Percentiles rank a stretch among this genome's conserved stretches.
Evolutionary conservation across 37 sponge, comb jelly and placozoan species (phyloP).

Genomic region (Haliclona indistincta): DNA sequence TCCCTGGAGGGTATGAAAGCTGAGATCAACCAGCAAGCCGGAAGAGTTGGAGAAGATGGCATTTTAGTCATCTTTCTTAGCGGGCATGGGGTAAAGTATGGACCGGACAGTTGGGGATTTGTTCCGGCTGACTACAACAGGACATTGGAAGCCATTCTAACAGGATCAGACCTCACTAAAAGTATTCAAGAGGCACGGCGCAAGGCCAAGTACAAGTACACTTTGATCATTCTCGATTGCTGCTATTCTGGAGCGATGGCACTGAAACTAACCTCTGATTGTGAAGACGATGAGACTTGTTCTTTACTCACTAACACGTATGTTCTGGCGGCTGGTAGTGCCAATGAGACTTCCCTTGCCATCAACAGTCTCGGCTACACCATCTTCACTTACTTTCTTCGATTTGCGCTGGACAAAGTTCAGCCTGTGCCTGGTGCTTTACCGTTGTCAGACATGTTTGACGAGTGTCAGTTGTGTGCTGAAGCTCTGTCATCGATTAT

Average conservation of each 20-base stretch:
- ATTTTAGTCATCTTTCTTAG: slow-evolving; percentile 60
- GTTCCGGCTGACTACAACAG: slow-evolving; percentile 62
- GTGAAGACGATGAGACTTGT: no score
- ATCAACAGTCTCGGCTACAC: background rate
- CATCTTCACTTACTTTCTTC: slow-evolving; percentile 30
- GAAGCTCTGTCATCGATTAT: slow-evolving; percentile 18
- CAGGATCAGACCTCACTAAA: slow-evolving; percentile 21
- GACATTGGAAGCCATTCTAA: slow-evolving; percentile 26
- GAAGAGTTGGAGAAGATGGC: slow-evolving; percentile 47
- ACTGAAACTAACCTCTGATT: slow-evolving; percentile 18
- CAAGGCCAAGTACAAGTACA: slow-evolving; percentile 56
- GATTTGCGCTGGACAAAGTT: background rate
- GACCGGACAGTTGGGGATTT: slow-evolving; percentile 38
- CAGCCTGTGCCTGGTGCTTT: background rate
- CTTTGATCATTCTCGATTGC: slow-evolving; percentile 58
- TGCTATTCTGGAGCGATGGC: slow-evolving; percentile 65
- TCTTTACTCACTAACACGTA: no score
- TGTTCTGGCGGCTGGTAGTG: slow-evolving; percentile 57
- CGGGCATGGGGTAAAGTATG: slow-evolving; percentile 61
- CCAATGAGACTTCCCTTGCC: slow-evolving; percentile 21
- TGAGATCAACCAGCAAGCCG: slow-evolving; percentile 32
- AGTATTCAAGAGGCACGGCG: slow-evolving; percentile 42
- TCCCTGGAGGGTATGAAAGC: slow-evolving; percentile 41
- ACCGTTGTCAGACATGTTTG: background rate
- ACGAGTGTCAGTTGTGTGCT: slow-evolving; percentile 5